Conservation (phyloP, 2,888 invertebrate genomes). For the Acanthosepion pharaonis region DNA sequence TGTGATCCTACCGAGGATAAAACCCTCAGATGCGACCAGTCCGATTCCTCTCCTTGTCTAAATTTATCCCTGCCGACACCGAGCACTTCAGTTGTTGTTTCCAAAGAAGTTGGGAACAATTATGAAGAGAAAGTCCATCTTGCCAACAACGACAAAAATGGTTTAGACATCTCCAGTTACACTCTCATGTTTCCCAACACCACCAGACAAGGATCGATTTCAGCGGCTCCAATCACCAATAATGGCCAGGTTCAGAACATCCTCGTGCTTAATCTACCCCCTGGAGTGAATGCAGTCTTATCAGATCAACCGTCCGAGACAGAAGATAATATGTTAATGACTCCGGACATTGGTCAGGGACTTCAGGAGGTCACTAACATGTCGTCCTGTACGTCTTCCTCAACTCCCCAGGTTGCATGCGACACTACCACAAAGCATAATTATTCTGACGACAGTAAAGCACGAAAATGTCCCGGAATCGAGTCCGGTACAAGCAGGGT, state of each 20-base stretch:
- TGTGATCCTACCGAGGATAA: background rate
- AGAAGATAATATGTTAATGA: background rate
- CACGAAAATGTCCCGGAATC: background rate
- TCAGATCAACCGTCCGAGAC: background rate
- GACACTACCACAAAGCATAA: background rate
- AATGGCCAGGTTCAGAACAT: background rate
- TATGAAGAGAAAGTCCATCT: background rate
- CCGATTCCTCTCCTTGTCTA: background rate
- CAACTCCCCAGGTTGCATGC: background rate
- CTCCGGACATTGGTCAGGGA: background rate
- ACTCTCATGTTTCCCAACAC: background rate
- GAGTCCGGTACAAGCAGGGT: background rate
- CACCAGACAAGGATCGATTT: background rate
- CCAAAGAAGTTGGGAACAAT: conserved; percentile 16
- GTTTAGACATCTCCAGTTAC: background rate
- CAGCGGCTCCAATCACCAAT: background rate
- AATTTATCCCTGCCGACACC: background rate
- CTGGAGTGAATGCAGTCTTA: background rate
- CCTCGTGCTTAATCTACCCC: background rate
- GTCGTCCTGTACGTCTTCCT: background rate
- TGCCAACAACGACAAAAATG: background rate
- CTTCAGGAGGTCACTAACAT: background rate
- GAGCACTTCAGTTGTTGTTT: background rate
- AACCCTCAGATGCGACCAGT: background rate
- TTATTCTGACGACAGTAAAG: background rate